Percentiles rank a stretch among this genome's conserved stretches.
These are phyloP conservation scores for Anagyrus pseudococci DNA, from an alignment of 2,888 invertebrate species.

Conservation along the genomic window DNA sequence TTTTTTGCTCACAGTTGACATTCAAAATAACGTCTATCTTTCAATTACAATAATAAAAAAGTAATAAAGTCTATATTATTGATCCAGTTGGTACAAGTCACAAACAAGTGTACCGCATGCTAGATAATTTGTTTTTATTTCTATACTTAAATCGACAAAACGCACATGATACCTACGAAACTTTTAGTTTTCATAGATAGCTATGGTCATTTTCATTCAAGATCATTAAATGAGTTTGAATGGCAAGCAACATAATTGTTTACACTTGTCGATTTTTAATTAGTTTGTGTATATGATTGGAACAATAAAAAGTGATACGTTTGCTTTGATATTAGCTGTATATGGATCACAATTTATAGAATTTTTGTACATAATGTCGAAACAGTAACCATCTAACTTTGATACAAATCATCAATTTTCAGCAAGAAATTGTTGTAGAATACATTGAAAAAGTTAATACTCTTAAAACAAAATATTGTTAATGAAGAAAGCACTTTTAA, in stretches of 20 bases:
- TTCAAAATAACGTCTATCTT: background rate
- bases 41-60: background rate
- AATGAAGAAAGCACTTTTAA: too few relatives aligned
- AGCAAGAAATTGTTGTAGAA: background rate
- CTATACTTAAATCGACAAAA: background rate
- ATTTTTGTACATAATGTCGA: background rate
- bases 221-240: background rate
- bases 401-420: background rate
- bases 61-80: background rate
- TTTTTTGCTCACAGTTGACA: background rate
- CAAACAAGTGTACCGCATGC: too few relatives aligned
- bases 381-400: background rate
- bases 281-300: too few relatives aligned
- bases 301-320: too few relatives aligned
- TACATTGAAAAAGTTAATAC: too few relatives aligned
- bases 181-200: background rate
- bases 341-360: background rate
- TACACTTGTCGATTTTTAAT: too few relatives aligned
- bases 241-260: background rate
- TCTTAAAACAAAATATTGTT: too few relatives aligned
- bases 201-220: background rate
- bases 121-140: background rate
- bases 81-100: too few relatives aligned
- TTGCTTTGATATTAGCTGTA: background rate
- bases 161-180: background rate